A percentile compares a stretch with the other conserved stretches of the same genome.
Conservation (phyloP, 2,113 vertebrate species). For the Todiramphus saurophagus region DNA sequence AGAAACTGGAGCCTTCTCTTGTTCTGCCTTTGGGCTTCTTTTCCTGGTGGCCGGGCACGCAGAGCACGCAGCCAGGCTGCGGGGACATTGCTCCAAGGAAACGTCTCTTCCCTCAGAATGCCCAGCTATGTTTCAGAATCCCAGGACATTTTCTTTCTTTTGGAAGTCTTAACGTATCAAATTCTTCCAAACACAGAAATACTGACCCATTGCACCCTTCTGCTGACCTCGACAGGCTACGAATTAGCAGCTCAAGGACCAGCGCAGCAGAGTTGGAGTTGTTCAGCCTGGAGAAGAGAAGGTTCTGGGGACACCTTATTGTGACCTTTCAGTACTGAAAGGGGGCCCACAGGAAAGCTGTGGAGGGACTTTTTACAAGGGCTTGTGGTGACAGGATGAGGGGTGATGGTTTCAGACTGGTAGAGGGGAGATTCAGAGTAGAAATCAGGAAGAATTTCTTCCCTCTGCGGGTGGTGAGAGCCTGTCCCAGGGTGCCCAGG, state of each 20-base stretch:
- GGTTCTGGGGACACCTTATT: too few species aligned
- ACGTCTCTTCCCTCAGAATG: background rate
- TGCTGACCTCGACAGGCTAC: background rate
- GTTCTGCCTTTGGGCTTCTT: background rate
- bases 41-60: background rate
- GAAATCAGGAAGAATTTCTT: too few species aligned
- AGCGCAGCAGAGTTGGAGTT: too few species aligned
- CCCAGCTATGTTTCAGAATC: rapidly evolving
- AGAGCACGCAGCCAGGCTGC: background rate
- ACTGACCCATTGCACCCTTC: rapidly evolving
- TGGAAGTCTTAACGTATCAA: background rate
- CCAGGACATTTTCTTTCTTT: background rate
- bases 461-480: too few species aligned
- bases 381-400: too few species aligned
- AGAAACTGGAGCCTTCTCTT: background rate
- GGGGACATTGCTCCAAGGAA: background rate
- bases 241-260: background rate
- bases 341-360: too few species aligned
- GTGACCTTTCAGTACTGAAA: too few species aligned
- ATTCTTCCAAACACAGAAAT: background rate
- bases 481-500: too few species aligned
- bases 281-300: too few species aligned
- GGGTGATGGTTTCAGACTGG: too few species aligned
- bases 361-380: too few species aligned
- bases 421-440: too few species aligned